A percentile compares a stretch with the other conserved stretches of the same genome.
Evolutionary conservation across 2,888 invertebrate genomes (phyloP).

Genomic region (Polietes domitor): DNA sequence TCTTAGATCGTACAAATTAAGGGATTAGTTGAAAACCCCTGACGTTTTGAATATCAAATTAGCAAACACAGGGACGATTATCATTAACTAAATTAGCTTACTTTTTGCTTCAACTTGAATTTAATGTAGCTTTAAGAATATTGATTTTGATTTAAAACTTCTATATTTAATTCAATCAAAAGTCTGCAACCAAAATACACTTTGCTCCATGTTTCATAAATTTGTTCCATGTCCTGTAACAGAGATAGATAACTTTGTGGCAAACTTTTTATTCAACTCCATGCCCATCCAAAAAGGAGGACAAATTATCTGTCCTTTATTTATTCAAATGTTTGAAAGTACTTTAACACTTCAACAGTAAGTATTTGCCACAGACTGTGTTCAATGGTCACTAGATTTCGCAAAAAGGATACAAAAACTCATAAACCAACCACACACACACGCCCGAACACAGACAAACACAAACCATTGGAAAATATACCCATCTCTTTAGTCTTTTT

Average conservation of each 20-base stretch:
- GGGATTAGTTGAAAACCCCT: too few species aligned
- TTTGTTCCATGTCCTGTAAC: too few species aligned
- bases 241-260: background rate
- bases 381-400: conserved; percentile 46
- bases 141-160: too few species aligned
- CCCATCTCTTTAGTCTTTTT: background rate
- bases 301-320: conserved; percentile 24
- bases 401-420: background rate
- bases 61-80: too few species aligned
- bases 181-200: too few species aligned
- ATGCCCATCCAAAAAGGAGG: background rate
- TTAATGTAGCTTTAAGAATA: too few species aligned
- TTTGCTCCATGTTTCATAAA: too few species aligned
- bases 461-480: background rate
- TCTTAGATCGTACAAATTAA: too few species aligned
- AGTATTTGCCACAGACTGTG: conserved; percentile 39
- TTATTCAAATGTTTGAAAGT: conserved; percentile 33
- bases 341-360: conserved; percentile 35
- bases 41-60: too few species aligned
- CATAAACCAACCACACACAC: background rate
- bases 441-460: background rate
- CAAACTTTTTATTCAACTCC: background rate
- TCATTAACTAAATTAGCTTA: too few species aligned
- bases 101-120: too few species aligned
- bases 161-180: too few species aligned